phyloP scores from a whole-genome alignment of 2,888 invertebrate species.

The Sphinx pinastri region DNA sequence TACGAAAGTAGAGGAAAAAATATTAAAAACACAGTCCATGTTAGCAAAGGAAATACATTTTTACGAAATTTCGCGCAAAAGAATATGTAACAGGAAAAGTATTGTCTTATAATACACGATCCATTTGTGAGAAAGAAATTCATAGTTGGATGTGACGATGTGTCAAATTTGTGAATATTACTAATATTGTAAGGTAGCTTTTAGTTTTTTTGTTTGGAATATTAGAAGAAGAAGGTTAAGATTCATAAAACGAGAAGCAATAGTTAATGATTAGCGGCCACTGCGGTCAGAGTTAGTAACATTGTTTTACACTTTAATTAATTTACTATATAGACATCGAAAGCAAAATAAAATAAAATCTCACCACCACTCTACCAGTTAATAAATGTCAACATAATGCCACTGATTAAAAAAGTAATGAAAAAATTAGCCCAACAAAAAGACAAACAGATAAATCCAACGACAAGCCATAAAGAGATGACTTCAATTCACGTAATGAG shows the following conservation, averaged over 20 bases:
- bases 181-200: background rate
- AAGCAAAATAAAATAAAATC: too few species aligned
- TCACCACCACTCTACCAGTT: too few species aligned
- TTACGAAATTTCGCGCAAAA: slow-evolving; percentile 6
- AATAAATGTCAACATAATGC: background rate
- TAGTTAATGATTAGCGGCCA: too few species aligned
- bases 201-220: too few species aligned
- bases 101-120: slow-evolving; percentile 2
- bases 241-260: too few species aligned
- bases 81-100: slow-evolving; percentile 17
- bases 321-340: too few species aligned
- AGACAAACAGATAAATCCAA: slow-evolving; percentile 16
- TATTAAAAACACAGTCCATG: slow-evolving; percentile 4
- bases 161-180: background rate
- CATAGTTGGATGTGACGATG: background rate
- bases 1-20: background rate
- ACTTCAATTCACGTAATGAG: slow-evolving; percentile 31
- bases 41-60: slow-evolving; percentile 9
- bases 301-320: too few species aligned
- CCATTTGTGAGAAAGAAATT: background rate
- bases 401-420: slow-evolving; percentile 9
- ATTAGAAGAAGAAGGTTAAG: too few species aligned
- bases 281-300: too few species aligned
- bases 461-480: slow-evolving; percentile 10
- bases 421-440: slow-evolving; percentile 11